Evolutionary conservation across 2,113 vertebrate genomes (phyloP).

Genomic region (Aleadryas rufinucha): DNA sequence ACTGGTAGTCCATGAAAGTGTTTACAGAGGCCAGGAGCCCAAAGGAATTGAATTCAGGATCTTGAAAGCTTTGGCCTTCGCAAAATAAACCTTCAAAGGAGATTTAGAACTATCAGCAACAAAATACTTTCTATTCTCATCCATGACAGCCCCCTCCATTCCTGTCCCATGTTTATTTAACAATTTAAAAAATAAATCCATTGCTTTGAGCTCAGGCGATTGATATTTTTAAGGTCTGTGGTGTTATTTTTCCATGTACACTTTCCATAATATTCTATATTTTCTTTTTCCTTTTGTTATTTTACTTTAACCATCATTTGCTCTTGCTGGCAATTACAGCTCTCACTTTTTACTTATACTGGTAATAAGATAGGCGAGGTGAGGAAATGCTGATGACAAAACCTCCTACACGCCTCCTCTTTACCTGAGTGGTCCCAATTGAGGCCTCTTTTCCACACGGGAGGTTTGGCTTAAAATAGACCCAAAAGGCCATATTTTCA

Average conservation of each 20-base stretch:
- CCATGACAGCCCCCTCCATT: not conserved
- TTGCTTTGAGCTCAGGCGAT: constrained; percentile 1
- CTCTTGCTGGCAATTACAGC: not conserved
- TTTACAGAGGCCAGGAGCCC: constrained; percentile 74
- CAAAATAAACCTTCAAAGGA: constrained; percentile 64
- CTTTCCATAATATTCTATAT: constrained; percentile 20
- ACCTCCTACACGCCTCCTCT: not conserved
- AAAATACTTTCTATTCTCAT: constrained; percentile 57
- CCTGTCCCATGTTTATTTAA: constrained; percentile 26
- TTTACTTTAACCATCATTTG: constrained; percentile 4
- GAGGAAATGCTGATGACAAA: constrained; percentile 1
- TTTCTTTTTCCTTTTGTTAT: constrained; percentile 16
- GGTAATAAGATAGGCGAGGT: not conserved
- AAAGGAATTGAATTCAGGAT: constrained; percentile 60
- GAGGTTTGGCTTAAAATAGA: not conserved
- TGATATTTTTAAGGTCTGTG: constrained; percentile 28
- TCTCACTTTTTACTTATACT: not conserved
- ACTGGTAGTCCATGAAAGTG: constrained; percentile 42
- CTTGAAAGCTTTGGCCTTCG: constrained; percentile 42
- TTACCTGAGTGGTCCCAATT: not conserved
- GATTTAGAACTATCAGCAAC: constrained; percentile 35
- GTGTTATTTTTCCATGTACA: not conserved
- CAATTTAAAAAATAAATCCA: constrained; percentile 42
- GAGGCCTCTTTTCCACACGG: not conserved
- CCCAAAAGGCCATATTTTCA: not conserved